Base-by-base conservation (phyloP, 2,797 vertebrate genomes). In the Ptychadena robeensis region DNA sequence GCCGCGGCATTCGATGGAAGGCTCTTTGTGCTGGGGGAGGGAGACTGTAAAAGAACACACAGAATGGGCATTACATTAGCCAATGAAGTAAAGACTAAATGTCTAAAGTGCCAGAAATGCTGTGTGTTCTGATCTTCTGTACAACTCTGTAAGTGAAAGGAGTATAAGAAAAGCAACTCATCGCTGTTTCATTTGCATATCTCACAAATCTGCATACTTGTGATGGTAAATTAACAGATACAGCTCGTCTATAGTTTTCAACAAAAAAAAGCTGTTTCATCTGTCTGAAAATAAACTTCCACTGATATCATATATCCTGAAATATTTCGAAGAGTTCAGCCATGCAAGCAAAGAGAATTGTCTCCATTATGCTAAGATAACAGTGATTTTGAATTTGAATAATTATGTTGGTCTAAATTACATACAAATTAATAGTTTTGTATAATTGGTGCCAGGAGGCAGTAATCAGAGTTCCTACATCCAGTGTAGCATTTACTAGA, bases 361-460 rank as follows among this genome's bases (percentile, higher is more conserved):
- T 87, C 72, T 81, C 75, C 75, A 27, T 86, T 88, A 85, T 86
- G 79, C 87, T 6, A 70, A 89, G 82, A 86, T 88, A 81, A 79
- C 85, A 68, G 61, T 83, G 57, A 69, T 86, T 86, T 73, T 34
- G 73, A 88, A 89, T 68, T 88, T 86, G 88, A 90, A 85, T 3
- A 44, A 88, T 87, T 85, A 67, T 73, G 85, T 87, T 85, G 88
- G 90, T 79, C 85, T 87, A 79, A 86, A 87, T 86, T 82, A 71
- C 85, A 79, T 87, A 86, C 89, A 87, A 87, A 87, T 83, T 83
- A 88, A 85, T 79, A 38, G 80, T 85, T 87, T 86, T 85, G 85
- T 87, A 83, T 77, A 86, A 84, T 86, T 87, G 80, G 83, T 83
- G 83, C 87, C 76, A 82, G 86, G 73, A 85, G 86, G 77, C 75